phyloP scores from a whole-genome alignment of 1,140 invertebrate genomes.

The Zaprionus inermis region DNA sequence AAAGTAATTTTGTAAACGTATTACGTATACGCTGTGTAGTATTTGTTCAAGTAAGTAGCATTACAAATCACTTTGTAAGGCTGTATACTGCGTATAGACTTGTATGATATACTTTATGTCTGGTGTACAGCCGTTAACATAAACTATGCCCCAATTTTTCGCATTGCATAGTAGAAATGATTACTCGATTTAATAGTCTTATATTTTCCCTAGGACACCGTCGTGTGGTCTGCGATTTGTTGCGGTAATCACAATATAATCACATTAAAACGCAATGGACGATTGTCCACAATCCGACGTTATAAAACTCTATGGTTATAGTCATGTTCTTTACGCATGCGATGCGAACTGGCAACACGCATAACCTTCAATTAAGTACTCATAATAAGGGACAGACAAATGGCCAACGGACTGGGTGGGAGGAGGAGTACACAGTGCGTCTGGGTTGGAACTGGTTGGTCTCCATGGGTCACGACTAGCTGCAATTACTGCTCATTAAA shows the following conservation, averaged over 20 bases:
- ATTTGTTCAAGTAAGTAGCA: too few species aligned
- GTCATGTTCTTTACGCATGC: conserved; percentile 7
- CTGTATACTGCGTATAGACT: too few species aligned
- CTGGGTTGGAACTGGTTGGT: conserved; percentile 8
- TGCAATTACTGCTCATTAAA: conserved; percentile 29
- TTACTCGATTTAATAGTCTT: background rate
- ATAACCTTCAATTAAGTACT: conserved; percentile 70
- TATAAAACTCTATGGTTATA: conserved; percentile 27
- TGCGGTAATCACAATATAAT: conserved; percentile 34
- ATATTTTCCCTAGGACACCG: background rate
- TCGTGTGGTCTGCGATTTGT: conserved; percentile 9
- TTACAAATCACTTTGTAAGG: too few species aligned
- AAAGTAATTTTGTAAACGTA: too few species aligned
- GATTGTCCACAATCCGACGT: conserved; percentile 27
- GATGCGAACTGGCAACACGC: conserved; percentile 16
- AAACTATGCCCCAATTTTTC: background rate
- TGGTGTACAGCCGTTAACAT: background rate
- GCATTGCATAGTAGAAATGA: background rate
- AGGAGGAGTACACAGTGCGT: background rate
- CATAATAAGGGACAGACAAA: conserved; percentile 46
- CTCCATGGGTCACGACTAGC: conserved; percentile 16
- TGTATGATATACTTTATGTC: background rate
- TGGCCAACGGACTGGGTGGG: background rate
- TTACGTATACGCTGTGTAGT: too few species aligned
- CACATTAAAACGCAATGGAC: conserved; percentile 50